Conservation (phyloP, 2,888 invertebrate species). For the Dermolepida albohirtum region DNA sequence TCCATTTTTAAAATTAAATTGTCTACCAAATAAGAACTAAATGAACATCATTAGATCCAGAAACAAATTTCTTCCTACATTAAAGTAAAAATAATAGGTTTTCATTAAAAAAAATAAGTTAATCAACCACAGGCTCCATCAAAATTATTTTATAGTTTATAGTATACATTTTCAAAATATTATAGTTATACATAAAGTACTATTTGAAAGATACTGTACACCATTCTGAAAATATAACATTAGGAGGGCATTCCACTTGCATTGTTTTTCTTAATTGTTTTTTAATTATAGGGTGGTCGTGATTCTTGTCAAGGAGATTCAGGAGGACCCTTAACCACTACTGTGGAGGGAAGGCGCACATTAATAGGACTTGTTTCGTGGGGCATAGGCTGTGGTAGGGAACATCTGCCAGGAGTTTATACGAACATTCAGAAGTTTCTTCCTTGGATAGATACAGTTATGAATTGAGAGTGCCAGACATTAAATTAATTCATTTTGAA, state of each 20-base stretch:
- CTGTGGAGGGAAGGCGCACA: conserved; percentile 86
- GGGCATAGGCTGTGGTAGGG: conserved; percentile 92
- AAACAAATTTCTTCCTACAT: no score
- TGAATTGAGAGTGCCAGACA: conserved; percentile 66
- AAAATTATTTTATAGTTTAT: no score
- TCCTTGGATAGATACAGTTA: conserved; percentile 90
- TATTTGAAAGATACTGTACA: no score
- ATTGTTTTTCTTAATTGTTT: neutral
- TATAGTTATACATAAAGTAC: no score
- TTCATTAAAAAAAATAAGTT: no score
- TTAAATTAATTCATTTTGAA: conserved; percentile 12
- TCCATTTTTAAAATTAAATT: no score
- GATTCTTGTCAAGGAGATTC: conserved; percentile 84
- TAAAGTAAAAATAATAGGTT: no score
- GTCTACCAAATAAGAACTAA: no score
- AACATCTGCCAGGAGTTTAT: conserved; percentile 91
- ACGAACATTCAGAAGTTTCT: conserved; percentile 94
- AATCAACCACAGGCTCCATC: no score
- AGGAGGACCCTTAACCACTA: conserved; percentile 89
- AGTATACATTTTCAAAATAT: no score
- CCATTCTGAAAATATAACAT: no score
- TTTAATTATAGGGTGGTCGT: conserved; percentile 71
- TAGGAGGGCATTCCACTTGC: neutral
- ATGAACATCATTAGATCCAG: no score
- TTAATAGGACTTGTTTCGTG: conserved; percentile 90